phyloP scores from a whole-genome alignment of 2,797 vertebrate genomes.

The Scyliorhinus canicula region DNA sequence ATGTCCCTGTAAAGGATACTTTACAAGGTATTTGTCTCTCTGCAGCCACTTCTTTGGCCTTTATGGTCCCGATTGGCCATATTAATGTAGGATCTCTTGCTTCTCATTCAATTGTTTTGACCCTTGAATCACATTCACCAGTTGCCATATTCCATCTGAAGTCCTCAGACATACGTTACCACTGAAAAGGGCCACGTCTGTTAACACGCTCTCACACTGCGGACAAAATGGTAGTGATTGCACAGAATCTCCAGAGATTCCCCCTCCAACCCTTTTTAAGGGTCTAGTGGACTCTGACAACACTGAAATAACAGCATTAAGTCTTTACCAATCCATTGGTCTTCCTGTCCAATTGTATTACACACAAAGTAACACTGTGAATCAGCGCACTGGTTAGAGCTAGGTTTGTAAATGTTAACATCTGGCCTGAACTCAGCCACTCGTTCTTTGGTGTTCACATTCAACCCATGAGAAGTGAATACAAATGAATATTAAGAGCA shows the following conservation, averaged over 20 bases:
- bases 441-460: not conserved
- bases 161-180: not conserved
- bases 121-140: not conserved
- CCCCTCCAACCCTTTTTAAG: not conserved
- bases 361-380: not conserved
- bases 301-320: not conserved
- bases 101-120: too few species aligned
- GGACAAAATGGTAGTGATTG: too few species aligned
- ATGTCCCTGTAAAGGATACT: not conserved
- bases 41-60: not conserved
- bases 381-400: too few species aligned
- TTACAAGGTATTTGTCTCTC: too few species aligned
- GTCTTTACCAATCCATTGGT: not conserved
- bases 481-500: not conserved
- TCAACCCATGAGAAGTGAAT: not conserved
- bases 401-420: not conserved
- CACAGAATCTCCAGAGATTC: not conserved
- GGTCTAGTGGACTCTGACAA: not conserved
- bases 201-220: not conserved
- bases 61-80: not conserved
- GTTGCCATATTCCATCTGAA: not conserved
- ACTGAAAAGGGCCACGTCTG: not conserved
- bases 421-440: not conserved
- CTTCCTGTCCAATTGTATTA: not conserved
- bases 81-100: not conserved